A percentile compares a stretch with the other conserved stretches of the same genome.
phyloP scores from a whole-genome alignment of 2,888 invertebrate species.

The Xestia rhomboidea region DNA sequence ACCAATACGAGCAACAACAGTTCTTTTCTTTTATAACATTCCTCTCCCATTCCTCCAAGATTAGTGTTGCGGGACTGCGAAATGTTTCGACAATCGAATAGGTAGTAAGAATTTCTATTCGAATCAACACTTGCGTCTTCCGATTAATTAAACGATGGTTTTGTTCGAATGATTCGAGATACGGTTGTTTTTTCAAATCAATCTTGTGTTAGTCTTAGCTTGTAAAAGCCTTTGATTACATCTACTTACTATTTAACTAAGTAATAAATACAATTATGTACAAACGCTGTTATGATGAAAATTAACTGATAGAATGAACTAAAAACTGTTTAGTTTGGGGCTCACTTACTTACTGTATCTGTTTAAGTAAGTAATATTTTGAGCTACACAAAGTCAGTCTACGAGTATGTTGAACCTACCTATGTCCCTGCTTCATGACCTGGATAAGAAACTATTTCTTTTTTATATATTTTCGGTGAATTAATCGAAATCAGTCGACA shows the following conservation, averaged over 20 bases:
- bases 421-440: not conserved
- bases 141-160: constrained; percentile 7
- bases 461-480: not conserved
- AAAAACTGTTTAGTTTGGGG: not conserved
- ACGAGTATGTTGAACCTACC: not conserved
- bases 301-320: not conserved
- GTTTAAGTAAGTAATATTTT: not conserved
- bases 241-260: not conserved
- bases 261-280: not conserved
- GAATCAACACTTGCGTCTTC: constrained; percentile 26
- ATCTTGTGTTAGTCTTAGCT: not conserved
- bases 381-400: not conserved
- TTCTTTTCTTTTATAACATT: constrained; percentile 73
- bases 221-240: too few species aligned
- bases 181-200: not conserved
- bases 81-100: constrained; percentile 47
- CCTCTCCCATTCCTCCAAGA: constrained; percentile 65
- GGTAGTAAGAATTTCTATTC: constrained; percentile 52
- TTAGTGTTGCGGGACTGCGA: constrained; percentile 40
- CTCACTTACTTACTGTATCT: not conserved
- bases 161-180: constrained; percentile 14
- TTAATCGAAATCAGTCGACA: not conserved
- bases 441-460: not conserved
- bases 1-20: constrained; percentile 38
- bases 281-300: too few species aligned